These are phyloP conservation scores for Microplitis deprimator DNA, from an alignment of 2,888 invertebrate species.

Conservation along the genomic window DNA sequence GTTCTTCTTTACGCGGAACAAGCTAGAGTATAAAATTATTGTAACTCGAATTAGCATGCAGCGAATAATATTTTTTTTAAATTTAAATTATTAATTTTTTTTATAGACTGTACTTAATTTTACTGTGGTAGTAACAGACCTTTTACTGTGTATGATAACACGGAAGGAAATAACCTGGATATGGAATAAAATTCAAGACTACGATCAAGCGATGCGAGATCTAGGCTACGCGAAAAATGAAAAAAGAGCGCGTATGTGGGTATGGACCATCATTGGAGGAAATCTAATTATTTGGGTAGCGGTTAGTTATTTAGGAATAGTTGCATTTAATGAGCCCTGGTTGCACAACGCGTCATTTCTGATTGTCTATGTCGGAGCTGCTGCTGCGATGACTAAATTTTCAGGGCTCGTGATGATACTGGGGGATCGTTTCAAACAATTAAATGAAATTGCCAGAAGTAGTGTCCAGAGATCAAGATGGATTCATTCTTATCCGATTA, in stretches of 20 bases:
- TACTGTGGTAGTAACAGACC: slow-evolving; percentile 51
- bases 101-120: slow-evolving; percentile 58
- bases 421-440: slow-evolving; percentile 61
- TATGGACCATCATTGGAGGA: slow-evolving; percentile 51
- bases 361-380: slow-evolving; percentile 58
- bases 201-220: slow-evolving; percentile 55
- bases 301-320: slow-evolving; percentile 59
- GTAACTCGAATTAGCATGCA: neutral
- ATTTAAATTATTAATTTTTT: neutral
- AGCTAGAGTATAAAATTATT: slow-evolving; percentile 56
- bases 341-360: slow-evolving; percentile 58
- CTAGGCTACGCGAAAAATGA: slow-evolving; percentile 57
- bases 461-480: slow-evolving; percentile 43
- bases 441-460: slow-evolving; percentile 58
- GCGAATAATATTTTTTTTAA: slow-evolving; percentile 2
- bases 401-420: slow-evolving; percentile 57
- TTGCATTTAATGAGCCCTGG: slow-evolving; percentile 59
- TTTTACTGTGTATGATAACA: slow-evolving; percentile 46
- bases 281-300: slow-evolving; percentile 53
- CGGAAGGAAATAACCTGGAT: slow-evolving; percentile 55
- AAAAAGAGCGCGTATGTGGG: slow-evolving; percentile 45
- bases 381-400: slow-evolving; percentile 58
- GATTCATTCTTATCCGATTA: slow-evolving; percentile 29
- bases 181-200: slow-evolving; percentile 64
- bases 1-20: slow-evolving; percentile 56